Evolutionary conservation across 1,140 invertebrate species (phyloP), one percentile per base, ranked within the genome.

Genomic region (Zaprionus africanus): DNA sequence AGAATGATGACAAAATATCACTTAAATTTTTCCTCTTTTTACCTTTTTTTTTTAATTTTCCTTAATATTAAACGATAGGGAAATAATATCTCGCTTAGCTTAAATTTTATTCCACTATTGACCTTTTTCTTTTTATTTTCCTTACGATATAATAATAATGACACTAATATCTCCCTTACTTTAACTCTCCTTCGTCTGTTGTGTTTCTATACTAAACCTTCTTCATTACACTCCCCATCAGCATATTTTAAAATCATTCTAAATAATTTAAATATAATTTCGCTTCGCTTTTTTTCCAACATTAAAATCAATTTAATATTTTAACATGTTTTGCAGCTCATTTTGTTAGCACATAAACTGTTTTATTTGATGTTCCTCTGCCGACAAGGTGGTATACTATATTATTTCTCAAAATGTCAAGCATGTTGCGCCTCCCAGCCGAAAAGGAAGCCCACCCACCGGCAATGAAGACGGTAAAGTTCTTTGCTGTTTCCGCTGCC

Each of bases 401-500:
- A 54, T 57, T 4, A 51, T 62, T 28, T 24, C 15, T 22, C 4
- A 22, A 70, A 64, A 71, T 76, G 73, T 71, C 60, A 54, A 41
- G 54, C 53, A 41, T 36, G 31, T 56, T 46, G 34, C 34, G 31
- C 59, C 73, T 54, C 60, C 22, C 53, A 70, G 59, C n/a, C 2
- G n/a, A 49, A 34, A 15, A 41, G 43, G 38, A 34, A 53, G 11
- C 13, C 70, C 70, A 38, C 66, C 59, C 66, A 71, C 19, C 46
- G 11, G 22, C 26, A 19, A 22, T 1, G 22, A 56, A 22, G 56
- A 38, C 28, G 46, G 22, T 26, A 28, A 69, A 57, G 57, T 41
- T 36, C 26, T 34, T 70, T 65, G 31, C 46, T 61, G 49, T 56
- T 67, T 41, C 22, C 59, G 72, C 79, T 78, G 67, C 46, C 67